These are phyloP conservation scores for Cerastis leucographa DNA, from an alignment of 2,888 invertebrate genomes.

Conservation along the genomic window DNA sequence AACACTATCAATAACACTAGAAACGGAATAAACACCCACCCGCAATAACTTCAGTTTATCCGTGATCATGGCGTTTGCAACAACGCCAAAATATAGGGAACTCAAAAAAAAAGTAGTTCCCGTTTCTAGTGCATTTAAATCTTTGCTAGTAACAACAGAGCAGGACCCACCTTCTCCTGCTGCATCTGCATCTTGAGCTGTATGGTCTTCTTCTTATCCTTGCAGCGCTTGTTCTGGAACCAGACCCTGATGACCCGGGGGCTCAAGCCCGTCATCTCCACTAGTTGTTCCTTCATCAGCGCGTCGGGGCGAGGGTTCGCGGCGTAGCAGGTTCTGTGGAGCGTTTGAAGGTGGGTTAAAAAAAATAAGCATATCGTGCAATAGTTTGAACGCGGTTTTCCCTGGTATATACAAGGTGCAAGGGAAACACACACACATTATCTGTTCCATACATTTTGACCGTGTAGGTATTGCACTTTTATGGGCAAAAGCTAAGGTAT, in stretches of 20 bases:
- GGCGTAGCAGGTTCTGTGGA: conserved; percentile 96
- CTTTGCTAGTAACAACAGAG: conserved; percentile 26
- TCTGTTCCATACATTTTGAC: too few relatives aligned
- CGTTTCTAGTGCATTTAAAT: not conserved
- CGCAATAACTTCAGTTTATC: too few relatives aligned
- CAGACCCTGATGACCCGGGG: conserved; percentile 99
- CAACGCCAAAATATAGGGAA: too few relatives aligned
- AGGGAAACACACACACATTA: too few relatives aligned
- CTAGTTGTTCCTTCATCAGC: conserved; percentile 99
- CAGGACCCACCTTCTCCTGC: conserved; percentile 95
- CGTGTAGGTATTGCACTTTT: too few relatives aligned
- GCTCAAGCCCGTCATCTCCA: conserved; percentile 99
- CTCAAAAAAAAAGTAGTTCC: too few relatives aligned
- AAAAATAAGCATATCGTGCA: not conserved
- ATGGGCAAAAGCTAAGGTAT: too few relatives aligned
- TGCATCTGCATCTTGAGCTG: conserved; percentile 99
- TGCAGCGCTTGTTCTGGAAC: conserved; percentile 99
- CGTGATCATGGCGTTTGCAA: too few relatives aligned
- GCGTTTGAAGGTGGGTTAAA: not conserved
- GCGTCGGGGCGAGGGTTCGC: conserved; percentile 99
- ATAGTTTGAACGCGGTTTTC: too few relatives aligned
- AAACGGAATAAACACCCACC: too few relatives aligned
- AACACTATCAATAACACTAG: too few relatives aligned
- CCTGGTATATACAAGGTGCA: too few relatives aligned
- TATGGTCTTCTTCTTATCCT: conserved; percentile 99